phyloP scores from a whole-genome alignment of 2,888 invertebrate species.

The Drosophila melanocephala region DNA sequence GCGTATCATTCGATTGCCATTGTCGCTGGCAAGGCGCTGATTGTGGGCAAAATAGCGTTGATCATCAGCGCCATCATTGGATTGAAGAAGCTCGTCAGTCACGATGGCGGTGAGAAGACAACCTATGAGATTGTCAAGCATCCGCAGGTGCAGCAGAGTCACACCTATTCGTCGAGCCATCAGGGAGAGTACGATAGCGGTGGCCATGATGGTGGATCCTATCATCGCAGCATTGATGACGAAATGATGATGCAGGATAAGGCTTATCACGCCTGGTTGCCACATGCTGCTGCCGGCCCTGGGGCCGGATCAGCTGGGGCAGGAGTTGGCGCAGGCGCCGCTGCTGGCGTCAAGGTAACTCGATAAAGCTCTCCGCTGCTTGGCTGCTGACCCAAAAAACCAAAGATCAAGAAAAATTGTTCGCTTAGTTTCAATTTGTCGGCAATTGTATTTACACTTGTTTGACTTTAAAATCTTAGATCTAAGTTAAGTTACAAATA shows the following conservation, averaged over 20 bases:
- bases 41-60: conserved; percentile 94
- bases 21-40: conserved; percentile 92
- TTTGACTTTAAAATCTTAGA: conserved; percentile 39
- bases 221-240: conserved; percentile 87
- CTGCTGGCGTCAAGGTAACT: conserved; percentile 41
- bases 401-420: conserved; percentile 69
- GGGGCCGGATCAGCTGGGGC: conserved; percentile 12
- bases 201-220: conserved; percentile 87
- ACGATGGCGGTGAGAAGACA: conserved; percentile 91
- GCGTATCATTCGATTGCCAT: conserved; percentile 91
- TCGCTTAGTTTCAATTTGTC: conserved; percentile 65
- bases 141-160: conserved; percentile 92
- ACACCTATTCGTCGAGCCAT: conserved; percentile 90
- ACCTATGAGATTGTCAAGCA: conserved; percentile 94
- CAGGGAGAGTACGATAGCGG: conserved; percentile 88
- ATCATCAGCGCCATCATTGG: conserved; percentile 92
- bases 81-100: conserved; percentile 91
- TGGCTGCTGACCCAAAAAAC: conserved; percentile 45
- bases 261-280: conserved; percentile 87
- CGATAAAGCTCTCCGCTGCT: conserved; percentile 45
- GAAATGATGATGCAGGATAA: conserved; percentile 89
- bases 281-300: conserved; percentile 54
- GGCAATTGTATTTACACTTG: conserved; percentile 71
- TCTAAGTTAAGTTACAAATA: conserved; percentile 53
- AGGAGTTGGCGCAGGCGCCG: conserved; percentile 14